These are phyloP conservation scores for Brachyhypopomus gauderio DNA, from an alignment of 2,113 vertebrate species.

Conservation along the genomic window DNA sequence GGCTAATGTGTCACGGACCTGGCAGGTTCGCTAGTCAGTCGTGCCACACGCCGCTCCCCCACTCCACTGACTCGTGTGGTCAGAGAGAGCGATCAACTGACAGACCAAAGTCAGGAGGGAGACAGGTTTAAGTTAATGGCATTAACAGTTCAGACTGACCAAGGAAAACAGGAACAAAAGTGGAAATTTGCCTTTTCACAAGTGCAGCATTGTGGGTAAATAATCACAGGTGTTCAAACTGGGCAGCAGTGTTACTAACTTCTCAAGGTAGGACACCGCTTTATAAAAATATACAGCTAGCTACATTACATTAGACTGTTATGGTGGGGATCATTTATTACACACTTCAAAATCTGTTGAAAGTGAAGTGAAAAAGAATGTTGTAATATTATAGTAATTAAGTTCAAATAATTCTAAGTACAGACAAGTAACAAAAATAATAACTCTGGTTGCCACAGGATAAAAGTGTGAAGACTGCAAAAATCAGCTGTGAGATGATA, in stretches of 20 bases:
- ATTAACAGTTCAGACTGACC: slow-evolving; percentile 6
- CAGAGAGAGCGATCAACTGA: slow-evolving; percentile 43
- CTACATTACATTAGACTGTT: background rate
- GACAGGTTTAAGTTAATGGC: slow-evolving; percentile 23
- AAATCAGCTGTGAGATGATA: slow-evolving; percentile 27
- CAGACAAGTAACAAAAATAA: too few relatives aligned
- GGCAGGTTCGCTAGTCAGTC: slow-evolving; percentile 31
- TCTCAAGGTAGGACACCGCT: background rate
- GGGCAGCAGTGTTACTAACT: slow-evolving; percentile 7
- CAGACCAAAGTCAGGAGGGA: slow-evolving; percentile 35
- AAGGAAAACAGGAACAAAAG: background rate
- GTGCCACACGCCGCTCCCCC: slow-evolving; percentile 28
- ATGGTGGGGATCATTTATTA: slow-evolving; percentile 18
- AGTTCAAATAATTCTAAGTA: too few relatives aligned
- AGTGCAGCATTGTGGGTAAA: slow-evolving; percentile 30
- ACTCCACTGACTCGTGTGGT: slow-evolving; percentile 32
- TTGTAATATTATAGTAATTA: too few relatives aligned
- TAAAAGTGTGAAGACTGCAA: background rate
- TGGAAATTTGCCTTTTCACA: slow-evolving; percentile 9
- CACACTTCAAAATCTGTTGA: background rate
- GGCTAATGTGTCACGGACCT: slow-evolving; percentile 35
- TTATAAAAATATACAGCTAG: slow-evolving; percentile 20
- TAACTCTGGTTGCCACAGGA: too few relatives aligned
- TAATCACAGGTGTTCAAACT: background rate
- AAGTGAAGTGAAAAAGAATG: too few relatives aligned